Evolutionary conservation across 2,797 vertebrate genomes (phyloP), one percentile per base, ranked within the genome.

Genomic region (Aulostomus chinensis): DNA sequence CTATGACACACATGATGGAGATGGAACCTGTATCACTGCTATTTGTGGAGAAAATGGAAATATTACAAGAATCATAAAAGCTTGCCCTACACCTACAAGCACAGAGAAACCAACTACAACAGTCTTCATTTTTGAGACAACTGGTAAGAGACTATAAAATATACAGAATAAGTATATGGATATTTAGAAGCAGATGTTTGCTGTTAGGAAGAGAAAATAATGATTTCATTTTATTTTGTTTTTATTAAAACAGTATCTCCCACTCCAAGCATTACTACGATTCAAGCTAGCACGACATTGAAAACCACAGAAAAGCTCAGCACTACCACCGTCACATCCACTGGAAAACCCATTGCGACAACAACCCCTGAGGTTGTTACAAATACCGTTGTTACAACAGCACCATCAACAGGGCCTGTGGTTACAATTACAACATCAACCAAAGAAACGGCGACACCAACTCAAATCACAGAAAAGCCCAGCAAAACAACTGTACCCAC

Each of bases 1-100:
- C 39, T 96, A 96, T 65, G 9, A 83, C 3, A 95, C 91, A 3
- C 81, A 91, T 1, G 95, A 96, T 9, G 94, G 93, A 21, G 80
- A 71, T 5, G 90, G 90, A 21, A 76, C 66, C 11, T 98, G 96
- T 58, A 82, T 96, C 2, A 78, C 31, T 0, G 94, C 90, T 60
- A 16, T 1, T 30, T 98, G 96, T 58, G 61, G 63, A 22, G 21
- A 43, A 41, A 86, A 93, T 1, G 93, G 93, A 64, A 89, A 66
- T 0, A 80, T 95, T 36, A 7, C 22, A 0, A 87, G 88, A 65
- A 16, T 0, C 2, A 9, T 65, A 0, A 0, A 2, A 0, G 0
- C 0, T 12, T 81, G 78, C 57, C 0, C 73, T 71, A 60, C 60
- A 48, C 78, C 88, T 53, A 74, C 76, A 1, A n/a, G 41, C 0